Conservation (phyloP, 1,140 invertebrate genomes). For the Papilio helenus region DNA sequence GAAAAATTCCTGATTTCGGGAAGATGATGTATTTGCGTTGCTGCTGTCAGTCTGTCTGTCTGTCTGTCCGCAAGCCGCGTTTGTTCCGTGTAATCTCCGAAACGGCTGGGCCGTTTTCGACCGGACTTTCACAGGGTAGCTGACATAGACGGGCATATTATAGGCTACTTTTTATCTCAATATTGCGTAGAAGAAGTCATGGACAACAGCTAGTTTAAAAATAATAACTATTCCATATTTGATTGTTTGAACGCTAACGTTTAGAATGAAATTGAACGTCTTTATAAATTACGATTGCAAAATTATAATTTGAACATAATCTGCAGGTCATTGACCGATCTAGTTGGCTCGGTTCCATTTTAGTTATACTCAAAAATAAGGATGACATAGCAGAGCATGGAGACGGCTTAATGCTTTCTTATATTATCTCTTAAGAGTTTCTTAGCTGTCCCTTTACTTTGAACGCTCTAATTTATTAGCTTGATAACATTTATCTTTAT, state of each 20-base stretch:
- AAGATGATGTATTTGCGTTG: too few species aligned
- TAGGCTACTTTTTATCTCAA: too few species aligned
- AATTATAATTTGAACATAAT: conserved; percentile 33
- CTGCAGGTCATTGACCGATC: conserved; percentile 38
- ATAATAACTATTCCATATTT: background rate
- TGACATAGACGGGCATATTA: too few species aligned
- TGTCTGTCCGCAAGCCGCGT: too few species aligned
- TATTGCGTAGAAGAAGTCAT: too few species aligned
- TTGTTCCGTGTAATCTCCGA: too few species aligned
- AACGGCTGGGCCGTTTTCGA: too few species aligned
- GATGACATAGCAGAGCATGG: conserved; percentile 28
- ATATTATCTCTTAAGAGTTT: conserved; percentile 27
- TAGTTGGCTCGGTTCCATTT: conserved; percentile 39
- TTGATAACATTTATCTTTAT: conserved; percentile 12
- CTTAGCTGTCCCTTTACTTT: conserved; percentile 8
- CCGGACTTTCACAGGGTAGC: too few species aligned
- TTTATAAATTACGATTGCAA: background rate
- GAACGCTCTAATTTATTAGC: background rate
- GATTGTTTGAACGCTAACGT: background rate
- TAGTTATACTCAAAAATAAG: conserved; percentile 32
- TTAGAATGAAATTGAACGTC: background rate
- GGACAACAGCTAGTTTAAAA: too few species aligned
- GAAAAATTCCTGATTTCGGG: too few species aligned
- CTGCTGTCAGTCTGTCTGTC: too few species aligned
- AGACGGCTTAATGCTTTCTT: conserved; percentile 31